Evolutionary conservation across 1,140 invertebrate genomes (phyloP).

Genomic region (Diploscapter pachys): DNA sequence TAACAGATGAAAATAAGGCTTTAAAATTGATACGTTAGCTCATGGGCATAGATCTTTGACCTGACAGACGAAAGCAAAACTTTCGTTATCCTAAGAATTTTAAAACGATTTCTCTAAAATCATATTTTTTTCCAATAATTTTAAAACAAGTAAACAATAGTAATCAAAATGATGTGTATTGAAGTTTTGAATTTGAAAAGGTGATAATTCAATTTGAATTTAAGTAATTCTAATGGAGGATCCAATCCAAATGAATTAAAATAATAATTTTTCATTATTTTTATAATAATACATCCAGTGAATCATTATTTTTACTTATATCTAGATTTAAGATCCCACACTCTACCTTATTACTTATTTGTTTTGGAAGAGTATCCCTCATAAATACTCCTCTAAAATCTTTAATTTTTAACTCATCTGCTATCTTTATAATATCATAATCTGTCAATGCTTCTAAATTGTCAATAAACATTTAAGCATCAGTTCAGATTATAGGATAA

Average conservation of each 20-base stretch:
- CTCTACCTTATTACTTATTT: slow-evolving; percentile 31
- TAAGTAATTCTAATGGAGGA: slow-evolving; percentile 29
- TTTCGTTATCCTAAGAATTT: not conserved
- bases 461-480: slow-evolving; percentile 11
- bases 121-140: slow-evolving; percentile 36
- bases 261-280: slow-evolving; percentile 27
- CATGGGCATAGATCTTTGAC: not conserved
- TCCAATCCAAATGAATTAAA: slow-evolving; percentile 37
- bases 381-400: slow-evolving; percentile 33
- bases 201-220: slow-evolving; percentile 31
- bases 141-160: slow-evolving; percentile 35
- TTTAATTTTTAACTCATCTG: slow-evolving; percentile 26
- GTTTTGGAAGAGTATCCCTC: slow-evolving; percentile 32
- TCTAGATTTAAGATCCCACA: slow-evolving; percentile 36
- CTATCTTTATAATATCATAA: slow-evolving; percentile 22
- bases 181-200: slow-evolving; percentile 40
- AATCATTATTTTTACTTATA: slow-evolving; percentile 27
- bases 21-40: slow-evolving; percentile 7
- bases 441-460: slow-evolving; percentile 34
- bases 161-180: slow-evolving; percentile 33
- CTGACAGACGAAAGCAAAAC: not conserved
- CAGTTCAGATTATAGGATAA: no score
- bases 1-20: slow-evolving; percentile 11
- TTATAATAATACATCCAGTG: slow-evolving; percentile 36
- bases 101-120: slow-evolving; percentile 26